Percentiles rank a stretch among this genome's conserved stretches.
Evolutionary conservation across 2,797 vertebrate species (phyloP).

Genomic region (Poecilia picta): DNA sequence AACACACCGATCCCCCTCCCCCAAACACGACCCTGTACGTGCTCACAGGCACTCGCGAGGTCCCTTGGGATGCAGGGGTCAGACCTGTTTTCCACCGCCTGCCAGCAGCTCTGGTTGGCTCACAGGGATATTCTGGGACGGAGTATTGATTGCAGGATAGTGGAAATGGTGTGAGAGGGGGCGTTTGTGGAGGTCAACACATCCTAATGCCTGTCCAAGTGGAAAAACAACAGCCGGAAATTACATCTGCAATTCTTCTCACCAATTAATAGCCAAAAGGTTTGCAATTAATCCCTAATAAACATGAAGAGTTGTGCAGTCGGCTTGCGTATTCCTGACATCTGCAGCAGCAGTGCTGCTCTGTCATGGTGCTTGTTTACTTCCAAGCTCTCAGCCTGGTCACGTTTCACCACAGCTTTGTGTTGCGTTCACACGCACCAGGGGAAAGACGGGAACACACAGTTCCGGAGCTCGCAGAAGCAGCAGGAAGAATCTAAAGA

Average conservation of each 20-base stretch:
- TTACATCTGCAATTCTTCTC: not conserved
- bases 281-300: constrained; percentile 13
- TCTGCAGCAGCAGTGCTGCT: constrained; percentile 43
- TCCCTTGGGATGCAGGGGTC: constrained; percentile 11
- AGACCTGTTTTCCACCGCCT: constrained; percentile 32
- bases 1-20: not conserved
- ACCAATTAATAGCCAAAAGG: not conserved
- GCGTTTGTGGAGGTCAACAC: constrained; percentile 50
- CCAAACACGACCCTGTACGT: not conserved
- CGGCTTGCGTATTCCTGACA: constrained; percentile 36
- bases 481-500: not conserved
- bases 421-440: constrained; percentile 43
- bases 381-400: constrained; percentile 61
- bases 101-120: constrained; percentile 17
- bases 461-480: not conserved
- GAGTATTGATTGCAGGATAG: constrained; percentile 49
- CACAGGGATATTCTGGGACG: constrained; percentile 38
- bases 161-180: constrained; percentile 18
- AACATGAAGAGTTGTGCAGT: constrained; percentile 22
- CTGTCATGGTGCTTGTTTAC: constrained; percentile 71
- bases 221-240: constrained; percentile 49
- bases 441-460: constrained; percentile 18
- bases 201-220: constrained; percentile 56
- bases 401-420: constrained; percentile 63
- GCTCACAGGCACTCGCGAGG: constrained; percentile 40